Base-by-base conservation (phyloP, 2,113 vertebrate genomes). In the Apodemus sylvaticus region DNA sequence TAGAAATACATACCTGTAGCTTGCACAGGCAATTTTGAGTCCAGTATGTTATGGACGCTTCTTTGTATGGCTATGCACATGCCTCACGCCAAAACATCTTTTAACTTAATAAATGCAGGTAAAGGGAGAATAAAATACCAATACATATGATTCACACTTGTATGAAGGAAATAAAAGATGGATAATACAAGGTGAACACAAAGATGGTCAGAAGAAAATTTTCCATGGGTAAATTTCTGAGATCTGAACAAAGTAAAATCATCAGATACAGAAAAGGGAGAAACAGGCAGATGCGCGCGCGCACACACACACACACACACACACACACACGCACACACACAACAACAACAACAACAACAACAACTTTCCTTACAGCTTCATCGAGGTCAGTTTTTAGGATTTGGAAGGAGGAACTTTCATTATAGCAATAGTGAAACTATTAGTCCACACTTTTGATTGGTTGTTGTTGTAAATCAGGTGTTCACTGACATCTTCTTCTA, bases 371-470 rank as follows among this genome's bases (percentile, higher is more conserved):
- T 17, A 10, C 9, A 11, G 16, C 1, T 68, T 86, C 68, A 17
- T 12, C 39, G 16, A 45, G 39, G 58, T 0, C 58, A 51, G 8
- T 1, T 29, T 5, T 2, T 7, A 53, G 4, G 0, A 34, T 4
- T 29, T 39, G 6, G 77, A 39, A 19, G 2, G 22, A 45, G 9
- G 36, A 81, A 34, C 11, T 76, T 45, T 76, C 10, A 39, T 11
- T 82, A 39, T 14, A 60, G 34, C 36, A 39, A 26, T 82, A 39
- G n/a, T n/a, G n/a, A n/a, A n/a, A n/a, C n/a, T n/a, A n/a, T n/a
- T 7, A 39, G 36, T 14, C 22, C 2, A 39, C 1, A 7, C 1
- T 34, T 10, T 48, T 51, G 78, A n/a, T 58, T 12, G 17, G n/a
- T n/a, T n/a, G n/a, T n/a, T n/a, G 51, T 55, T 83, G 11, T 14